Evolutionary conservation across 2,888 invertebrate genomes (phyloP), one percentile per base, ranked within the genome.

Genomic region (Petrolisthes cinctipes): DNA sequence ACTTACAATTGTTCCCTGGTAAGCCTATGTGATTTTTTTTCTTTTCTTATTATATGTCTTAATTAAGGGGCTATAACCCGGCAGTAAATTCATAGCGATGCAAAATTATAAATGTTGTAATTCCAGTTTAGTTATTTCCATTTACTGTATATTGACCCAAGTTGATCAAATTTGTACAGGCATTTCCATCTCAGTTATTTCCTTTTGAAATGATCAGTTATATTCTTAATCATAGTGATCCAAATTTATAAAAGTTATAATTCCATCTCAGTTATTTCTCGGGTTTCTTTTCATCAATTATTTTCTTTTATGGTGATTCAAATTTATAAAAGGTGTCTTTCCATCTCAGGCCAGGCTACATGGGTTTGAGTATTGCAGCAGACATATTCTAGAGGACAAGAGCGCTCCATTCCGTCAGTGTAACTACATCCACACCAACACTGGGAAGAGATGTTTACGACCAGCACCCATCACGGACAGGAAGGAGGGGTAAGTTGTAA

Each of bases 351-450:
- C 86, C 1, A 20, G 89, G 14, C 79, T 89, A n/a, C 86, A 86
- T 51, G 86, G 86, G n/a, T 89, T 85, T 85, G 86, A 86, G 61
- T 81, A 85, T 54, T 89, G 89, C 75, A 85, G 80, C 78, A 68
- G 95, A 4, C 98, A 98, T 92, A 97, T 98, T 90, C 93, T 98
- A 82, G 95, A 95, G 91, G 98, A 98, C 92, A 95, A 96, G 6
- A 94, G 93, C 14, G 97, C 98, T 0, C 97, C 97, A 0, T 99
- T 95, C 92, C 95, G 95, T 90, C 96, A 96, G 91, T 99, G 98
- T 92, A 94, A 94, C 0, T 96, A 95, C 92, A 94, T 95, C 91
- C 95, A 94, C 92, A 91, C 95, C 56, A 94, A 94, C 83, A 96
- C 95, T 90, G 95, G 95, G 0, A 95, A 96, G 91, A 94, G 96